Percentiles rank a stretch among this genome's conserved stretches.
Conservation (phyloP, 2,113 vertebrate species). For the Cephalopterus ornatus region DNA sequence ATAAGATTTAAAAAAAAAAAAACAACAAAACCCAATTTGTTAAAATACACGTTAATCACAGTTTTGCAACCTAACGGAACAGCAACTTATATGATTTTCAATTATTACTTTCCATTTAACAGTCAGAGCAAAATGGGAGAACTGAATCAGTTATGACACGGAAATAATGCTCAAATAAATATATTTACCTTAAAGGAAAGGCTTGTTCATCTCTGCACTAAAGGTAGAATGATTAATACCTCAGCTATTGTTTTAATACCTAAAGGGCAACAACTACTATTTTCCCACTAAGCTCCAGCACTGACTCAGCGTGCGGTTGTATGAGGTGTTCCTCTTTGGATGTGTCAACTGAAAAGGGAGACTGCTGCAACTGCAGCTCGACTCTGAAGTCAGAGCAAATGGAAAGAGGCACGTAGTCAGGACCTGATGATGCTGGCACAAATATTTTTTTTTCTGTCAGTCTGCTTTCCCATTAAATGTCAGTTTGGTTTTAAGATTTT, state of each 20-base stretch:
- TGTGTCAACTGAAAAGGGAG: neutral
- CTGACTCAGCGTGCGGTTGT: slow-evolving; percentile 23
- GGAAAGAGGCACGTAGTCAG: slow-evolving; percentile 12
- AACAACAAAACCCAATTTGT: neutral
- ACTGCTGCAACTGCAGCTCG: neutral
- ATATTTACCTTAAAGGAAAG: neutral
- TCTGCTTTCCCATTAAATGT: neutral
- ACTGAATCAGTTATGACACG: slow-evolving; percentile 44
- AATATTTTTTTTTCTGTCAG: neutral
- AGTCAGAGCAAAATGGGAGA: neutral
- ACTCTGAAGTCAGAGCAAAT: neutral
- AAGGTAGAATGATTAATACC: slow-evolving; percentile 42
- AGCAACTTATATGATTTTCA: neutral
- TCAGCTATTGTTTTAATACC: slow-evolving; percentile 37
- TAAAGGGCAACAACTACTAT: neutral
- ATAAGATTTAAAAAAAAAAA: neutral
- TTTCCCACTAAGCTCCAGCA: slow-evolving; percentile 10
- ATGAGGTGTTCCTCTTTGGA: slow-evolving; percentile 12
- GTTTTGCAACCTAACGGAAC: neutral
- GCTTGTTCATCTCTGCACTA: neutral
- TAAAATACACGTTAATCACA: neutral
- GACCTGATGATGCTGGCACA: neutral
- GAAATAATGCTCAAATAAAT: slow-evolving; percentile 10
- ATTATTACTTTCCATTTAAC: neutral
- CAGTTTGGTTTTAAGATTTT: neutral